Base-by-base conservation (phyloP, 1,140 invertebrate species). In the Tribolium madens region DNA sequence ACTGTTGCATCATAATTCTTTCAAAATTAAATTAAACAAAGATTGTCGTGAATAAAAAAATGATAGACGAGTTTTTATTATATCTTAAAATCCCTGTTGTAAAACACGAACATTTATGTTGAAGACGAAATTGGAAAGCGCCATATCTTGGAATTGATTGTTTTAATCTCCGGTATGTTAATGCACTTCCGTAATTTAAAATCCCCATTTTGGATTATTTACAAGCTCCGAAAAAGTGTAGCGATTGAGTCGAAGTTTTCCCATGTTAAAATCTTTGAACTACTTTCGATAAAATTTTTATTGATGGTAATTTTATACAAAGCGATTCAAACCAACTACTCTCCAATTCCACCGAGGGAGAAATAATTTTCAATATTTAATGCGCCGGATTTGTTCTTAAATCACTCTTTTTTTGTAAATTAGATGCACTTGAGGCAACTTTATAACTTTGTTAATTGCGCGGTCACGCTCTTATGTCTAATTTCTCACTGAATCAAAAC, bases 11-110 rank as follows among this genome's bases (percentile, higher is more conserved):
- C 7, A 42, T 26, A 18, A 21, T 26, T 52, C 50, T 52, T 52
- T 52, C 50, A 52, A 52, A 52, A 52, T 52, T 13, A 52, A 52
- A 15, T 52, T 52, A 52, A 52, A 52, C 50, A 52, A 52, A 52
- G 12, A 31, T 31, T 31, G 26, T 31, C 6, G 26, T 31, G 26
- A 31, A 31, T 31, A 6, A n/a, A n/a, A n/a, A n/a, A n/a, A n/a
- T n/a, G n/a, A n/a, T n/a, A n/a, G n/a, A n/a, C n/a, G n/a, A n/a
- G n/a, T n/a, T n/a, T n/a, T n/a, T n/a, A n/a, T 26, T 26, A 26
- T 26, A 26, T 26, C 3, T 21, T 3, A 21, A 21, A 21, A 21
- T 21, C 18, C 18, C 21, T 26, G 3, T 1, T 26, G 21, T 26
- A 26, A 26, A 5, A 26, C 21, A 26, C 6, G 21, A 26, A 4